A percentile compares a stretch with the other conserved stretches of the same genome.
These are phyloP conservation scores for Theristicus caerulescens DNA, from an alignment of 2,113 vertebrate genomes.

Conservation along the genomic window DNA sequence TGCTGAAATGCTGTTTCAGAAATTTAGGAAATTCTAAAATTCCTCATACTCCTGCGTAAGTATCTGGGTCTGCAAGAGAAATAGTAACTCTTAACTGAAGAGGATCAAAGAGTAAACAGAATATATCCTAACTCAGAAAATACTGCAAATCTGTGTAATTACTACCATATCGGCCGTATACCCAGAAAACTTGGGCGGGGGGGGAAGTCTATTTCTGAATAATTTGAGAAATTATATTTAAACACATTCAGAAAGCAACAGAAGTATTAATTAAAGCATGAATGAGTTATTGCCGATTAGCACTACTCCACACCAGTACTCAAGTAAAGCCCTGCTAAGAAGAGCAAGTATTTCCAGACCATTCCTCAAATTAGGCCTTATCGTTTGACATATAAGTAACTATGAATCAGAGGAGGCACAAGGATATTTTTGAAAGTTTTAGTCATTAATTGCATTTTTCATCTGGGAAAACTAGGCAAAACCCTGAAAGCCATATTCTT, in stretches of 20 bases:
- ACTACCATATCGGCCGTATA: not conserved
- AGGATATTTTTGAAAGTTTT: not conserved
- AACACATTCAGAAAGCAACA: not conserved
- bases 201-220: not conserved
- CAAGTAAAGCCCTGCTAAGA: not conserved
- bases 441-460: not conserved
- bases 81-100: not conserved
- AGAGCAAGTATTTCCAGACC: no score
- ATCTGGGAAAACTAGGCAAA: not conserved
- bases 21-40: not conserved
- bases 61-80: not conserved
- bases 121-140: not conserved
- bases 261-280: not conserved
- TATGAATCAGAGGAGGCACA: not conserved
- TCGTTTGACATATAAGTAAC: not conserved
- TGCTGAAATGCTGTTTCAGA: no score
- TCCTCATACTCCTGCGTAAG: not conserved
- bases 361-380: not conserved
- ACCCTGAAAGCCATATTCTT: not conserved
- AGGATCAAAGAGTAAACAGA: not conserved
- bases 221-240: not conserved
- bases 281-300: not conserved
- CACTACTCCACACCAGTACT: accelerated
- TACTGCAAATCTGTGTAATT: not conserved
- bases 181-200: not conserved